A percentile compares a stretch with the other conserved stretches of the same genome.
phyloP scores from a whole-genome alignment of 1,140 invertebrate genomes.

The Ylistrum balloti region DNA sequence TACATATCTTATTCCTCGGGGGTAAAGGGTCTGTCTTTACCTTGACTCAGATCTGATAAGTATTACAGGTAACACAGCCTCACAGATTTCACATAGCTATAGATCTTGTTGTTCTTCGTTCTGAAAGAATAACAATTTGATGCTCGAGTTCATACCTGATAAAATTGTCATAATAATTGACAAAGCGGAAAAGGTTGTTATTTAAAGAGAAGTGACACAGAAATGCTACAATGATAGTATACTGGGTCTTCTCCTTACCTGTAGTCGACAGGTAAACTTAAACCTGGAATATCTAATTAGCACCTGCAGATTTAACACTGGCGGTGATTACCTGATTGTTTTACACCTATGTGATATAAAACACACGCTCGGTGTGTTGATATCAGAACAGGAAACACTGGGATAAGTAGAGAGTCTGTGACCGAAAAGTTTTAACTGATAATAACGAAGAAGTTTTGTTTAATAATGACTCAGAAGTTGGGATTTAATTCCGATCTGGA shows the following conservation, averaged over 20 bases:
- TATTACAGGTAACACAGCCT: too few species aligned
- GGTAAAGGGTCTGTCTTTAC: background rate
- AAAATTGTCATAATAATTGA: conserved; percentile 36
- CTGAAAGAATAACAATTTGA: conserved; percentile 24
- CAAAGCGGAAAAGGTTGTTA: background rate
- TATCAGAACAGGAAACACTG: background rate
- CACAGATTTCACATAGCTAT: background rate
- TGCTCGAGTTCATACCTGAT: conserved; percentile 8
- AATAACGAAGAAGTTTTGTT: too few species aligned
- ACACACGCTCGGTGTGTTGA: background rate
- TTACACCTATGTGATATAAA: background rate
- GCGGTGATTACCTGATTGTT: conserved; percentile 10
- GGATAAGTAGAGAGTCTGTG: background rate
- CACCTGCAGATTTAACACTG: background rate
- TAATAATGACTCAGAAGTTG: background rate
- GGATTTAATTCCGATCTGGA: background rate
- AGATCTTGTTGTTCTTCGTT: background rate
- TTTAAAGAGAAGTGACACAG: conserved; percentile 15
- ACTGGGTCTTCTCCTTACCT: background rate
- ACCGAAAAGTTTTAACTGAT: too few species aligned
- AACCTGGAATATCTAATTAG: conserved; percentile 26
- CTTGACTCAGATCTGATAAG: background rate
- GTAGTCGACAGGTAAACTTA: background rate
- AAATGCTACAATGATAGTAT: background rate
- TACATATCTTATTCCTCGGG: background rate